A percentile compares a stretch with the other conserved stretches of the same genome.
Conservation (phyloP, 2,888 invertebrate genomes). For the Polia nebulosa region DNA sequence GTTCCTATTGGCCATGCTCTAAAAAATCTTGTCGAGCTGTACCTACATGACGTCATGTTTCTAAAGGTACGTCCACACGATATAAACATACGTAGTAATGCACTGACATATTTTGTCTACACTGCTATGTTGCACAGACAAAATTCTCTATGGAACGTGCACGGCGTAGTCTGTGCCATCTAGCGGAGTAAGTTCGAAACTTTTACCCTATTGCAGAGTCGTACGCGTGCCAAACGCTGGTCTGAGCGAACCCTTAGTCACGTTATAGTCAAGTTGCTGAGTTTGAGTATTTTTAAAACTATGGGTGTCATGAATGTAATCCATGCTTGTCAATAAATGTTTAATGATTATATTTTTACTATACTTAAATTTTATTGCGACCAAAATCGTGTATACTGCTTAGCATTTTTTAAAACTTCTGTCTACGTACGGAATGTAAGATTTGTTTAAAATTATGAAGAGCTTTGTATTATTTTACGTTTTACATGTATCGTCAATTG, state of each 20-base stretch:
- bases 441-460: slow-evolving; percentile 27
- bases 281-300: slow-evolving; percentile 45
- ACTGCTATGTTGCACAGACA: too few relatives aligned
- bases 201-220: not conserved
- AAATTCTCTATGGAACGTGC: too few relatives aligned
- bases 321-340: slow-evolving; percentile 54
- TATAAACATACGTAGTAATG: too few relatives aligned
- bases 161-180: too few relatives aligned
- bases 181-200: too few relatives aligned
- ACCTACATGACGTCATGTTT: not conserved
- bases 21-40: not conserved
- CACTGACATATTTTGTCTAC: too few relatives aligned
- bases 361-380: slow-evolving; percentile 29
- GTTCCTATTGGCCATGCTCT: too few relatives aligned
- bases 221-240: not conserved
- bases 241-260: slow-evolving; percentile 47
- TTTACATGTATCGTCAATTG: slow-evolving; percentile 60
- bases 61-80: too few relatives aligned
- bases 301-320: slow-evolving; percentile 60
- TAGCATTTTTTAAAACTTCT: slow-evolving; percentile 33
- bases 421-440: slow-evolving; percentile 4
- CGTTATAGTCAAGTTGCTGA: slow-evolving; percentile 56
- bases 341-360: slow-evolving; percentile 44
- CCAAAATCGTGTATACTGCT: slow-evolving; percentile 46
- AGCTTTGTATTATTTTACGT: slow-evolving; percentile 61